A percentile compares a stretch with the other conserved stretches of the same genome.
Evolutionary conservation across 1,140 invertebrate genomes (phyloP).

Genomic region (Scaptomyza hsui): DNA sequence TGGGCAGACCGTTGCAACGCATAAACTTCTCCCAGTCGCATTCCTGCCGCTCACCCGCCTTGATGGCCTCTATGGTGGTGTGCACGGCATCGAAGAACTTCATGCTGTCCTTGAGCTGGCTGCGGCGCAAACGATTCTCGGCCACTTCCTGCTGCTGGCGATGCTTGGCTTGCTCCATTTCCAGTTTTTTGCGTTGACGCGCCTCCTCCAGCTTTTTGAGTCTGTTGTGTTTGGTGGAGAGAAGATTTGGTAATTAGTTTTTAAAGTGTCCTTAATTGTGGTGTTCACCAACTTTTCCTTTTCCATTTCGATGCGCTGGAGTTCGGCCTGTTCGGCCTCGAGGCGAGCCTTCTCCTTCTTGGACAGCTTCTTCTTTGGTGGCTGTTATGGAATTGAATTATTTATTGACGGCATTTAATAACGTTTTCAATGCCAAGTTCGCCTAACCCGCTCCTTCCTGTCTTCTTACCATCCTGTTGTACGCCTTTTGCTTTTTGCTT

Average conservation of each 20-base stretch:
- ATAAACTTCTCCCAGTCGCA: conserved; percentile 87
- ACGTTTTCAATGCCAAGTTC: background rate
- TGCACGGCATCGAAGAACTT: conserved; percentile 67
- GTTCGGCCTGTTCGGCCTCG: conserved; percentile 84
- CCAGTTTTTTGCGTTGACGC: conserved; percentile 76
- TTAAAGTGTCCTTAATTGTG: background rate
- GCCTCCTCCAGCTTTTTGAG: conserved; percentile 80
- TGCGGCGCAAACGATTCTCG: conserved; percentile 71
- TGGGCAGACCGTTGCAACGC: conserved; percentile 87
- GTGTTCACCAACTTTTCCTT: conserved; percentile 76
- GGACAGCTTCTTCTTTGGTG: conserved; percentile 83
- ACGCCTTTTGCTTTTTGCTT: conserved; percentile 8
- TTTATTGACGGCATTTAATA: conserved; percentile 25
- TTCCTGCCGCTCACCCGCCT: conserved; percentile 60
- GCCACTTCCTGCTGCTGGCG: conserved; percentile 75
- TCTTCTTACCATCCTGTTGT: conserved; percentile 27
- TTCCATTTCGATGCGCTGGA: conserved; percentile 83
- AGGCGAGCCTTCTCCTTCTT: conserved; percentile 84
- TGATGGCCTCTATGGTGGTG: conserved; percentile 68
- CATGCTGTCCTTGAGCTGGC: conserved; percentile 74
- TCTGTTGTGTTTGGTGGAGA: conserved; percentile 30
- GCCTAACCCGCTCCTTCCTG: too few relatives aligned
- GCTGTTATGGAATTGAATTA: conserved; percentile 54
- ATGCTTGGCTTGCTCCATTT: conserved; percentile 80
- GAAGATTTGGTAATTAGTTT: background rate